These are phyloP conservation scores for Drosophila dunni DNA, from an alignment of 1,140 invertebrate genomes.

Conservation along the genomic window DNA sequence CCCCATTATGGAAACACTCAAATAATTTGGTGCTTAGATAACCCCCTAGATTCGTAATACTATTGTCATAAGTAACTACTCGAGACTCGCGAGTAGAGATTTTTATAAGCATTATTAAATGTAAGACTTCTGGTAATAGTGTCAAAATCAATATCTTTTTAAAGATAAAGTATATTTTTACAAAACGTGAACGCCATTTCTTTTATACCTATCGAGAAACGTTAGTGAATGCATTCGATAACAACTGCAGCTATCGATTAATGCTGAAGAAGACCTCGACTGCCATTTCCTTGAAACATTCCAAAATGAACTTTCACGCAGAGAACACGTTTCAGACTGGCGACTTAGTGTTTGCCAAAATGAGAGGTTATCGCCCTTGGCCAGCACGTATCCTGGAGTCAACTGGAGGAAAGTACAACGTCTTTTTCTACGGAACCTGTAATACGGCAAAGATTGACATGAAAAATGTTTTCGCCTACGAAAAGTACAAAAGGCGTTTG, in stretches of 20 bases:
- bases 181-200: not conserved
- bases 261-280: not conserved
- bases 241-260: not conserved
- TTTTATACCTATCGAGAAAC: too few species aligned
- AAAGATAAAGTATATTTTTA: constrained; percentile 38
- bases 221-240: too few species aligned
- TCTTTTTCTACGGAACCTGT: constrained; percentile 10
- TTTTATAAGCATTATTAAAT: constrained; percentile 18
- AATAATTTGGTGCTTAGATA: constrained; percentile 40
- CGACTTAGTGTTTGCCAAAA: constrained; percentile 20
- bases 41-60: constrained; percentile 18
- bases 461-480: not conserved
- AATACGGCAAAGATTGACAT: not conserved
- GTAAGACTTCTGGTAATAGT: constrained; percentile 34
- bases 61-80: constrained; percentile 1
- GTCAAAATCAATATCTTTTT: constrained; percentile 19
- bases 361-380: constrained; percentile 2
- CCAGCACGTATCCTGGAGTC: constrained; percentile 4
- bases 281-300: not conserved
- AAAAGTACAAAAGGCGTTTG: not conserved
- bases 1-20: constrained; percentile 22
- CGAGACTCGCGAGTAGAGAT: not conserved
- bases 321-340: not conserved
- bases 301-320: not conserved
- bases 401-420: not conserved